Base-by-base conservation (phyloP, 2,888 invertebrate species). In the Bugulina stolonifera region DNA sequence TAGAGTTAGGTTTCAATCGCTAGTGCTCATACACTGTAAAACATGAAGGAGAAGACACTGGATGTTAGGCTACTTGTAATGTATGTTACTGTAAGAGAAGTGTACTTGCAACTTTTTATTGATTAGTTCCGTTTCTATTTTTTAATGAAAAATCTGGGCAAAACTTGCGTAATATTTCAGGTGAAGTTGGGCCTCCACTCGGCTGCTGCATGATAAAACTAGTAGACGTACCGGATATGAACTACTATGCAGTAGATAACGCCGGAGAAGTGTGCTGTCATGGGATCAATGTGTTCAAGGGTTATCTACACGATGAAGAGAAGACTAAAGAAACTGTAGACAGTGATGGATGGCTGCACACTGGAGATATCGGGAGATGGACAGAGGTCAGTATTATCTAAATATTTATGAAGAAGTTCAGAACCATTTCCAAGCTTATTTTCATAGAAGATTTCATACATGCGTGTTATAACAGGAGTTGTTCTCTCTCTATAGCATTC, bases 341-440 rank as follows among this genome's bases (percentile, higher is more conserved):
- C 73, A 73, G 75, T 2, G 81, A 81, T 58, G 82, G 82, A n/a
- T 83, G 83, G 83, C 74, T 83, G 32, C 97, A 97, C 84, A 97
- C 97, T 10, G 98, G 98, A 10, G 98, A 98, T 84, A 91, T 98
- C 76, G 98, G 98, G 76, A 91, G 91, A 87, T 98, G 97, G 97
- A 85, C 91, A 14, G 64, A 64, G 64, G 64, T 64, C 29, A 32
- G 14, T 25, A 32, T 5, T 18, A 25, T 18, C 25, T 52, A 10
- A 14, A 52, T 52, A 52, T 52, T 14, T 22, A 52, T 52, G 22
- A 14, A 10, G 52, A 14, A 52, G 52, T 22, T 52, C 22, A 22
- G 10, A 52, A 22, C 22, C n/a, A n/a, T n/a, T n/a, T n/a, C n/a
- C n/a, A n/a, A n/a, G n/a, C n/a, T n/a, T n/a, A n/a, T n/a, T n/a